Evolutionary conservation across 2,797 vertebrate genomes (phyloP).

Genomic region (Melanotaenia maccullochi): DNA sequence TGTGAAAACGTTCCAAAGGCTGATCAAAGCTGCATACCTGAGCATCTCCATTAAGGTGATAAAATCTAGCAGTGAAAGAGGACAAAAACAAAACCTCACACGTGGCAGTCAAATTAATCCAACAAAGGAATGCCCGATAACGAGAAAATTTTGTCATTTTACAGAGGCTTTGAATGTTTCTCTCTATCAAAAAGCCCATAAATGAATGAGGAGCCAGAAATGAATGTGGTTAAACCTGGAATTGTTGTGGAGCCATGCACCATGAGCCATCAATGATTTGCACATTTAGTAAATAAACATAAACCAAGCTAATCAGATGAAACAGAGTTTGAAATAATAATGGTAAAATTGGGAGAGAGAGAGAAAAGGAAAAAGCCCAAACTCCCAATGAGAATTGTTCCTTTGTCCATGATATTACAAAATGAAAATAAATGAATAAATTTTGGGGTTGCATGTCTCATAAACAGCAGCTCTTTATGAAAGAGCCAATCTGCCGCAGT

Average conservation of each 20-base stretch:
- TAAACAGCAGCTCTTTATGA: constrained; percentile 1
- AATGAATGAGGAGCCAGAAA: constrained; percentile 6
- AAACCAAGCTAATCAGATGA: neutral
- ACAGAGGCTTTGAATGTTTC: constrained; percentile 21
- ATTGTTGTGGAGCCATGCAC: neutral
- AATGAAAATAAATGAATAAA: neutral
- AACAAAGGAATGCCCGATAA: constrained; percentile 52
- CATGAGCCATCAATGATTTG: neutral
- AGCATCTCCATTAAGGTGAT: constrained; percentile 71
- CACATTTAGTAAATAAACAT: constrained; percentile 6
- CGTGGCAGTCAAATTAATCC: constrained; percentile 45
- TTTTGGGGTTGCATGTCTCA: neutral
- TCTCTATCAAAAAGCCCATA: constrained; percentile 22
- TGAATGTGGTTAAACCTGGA: neutral
- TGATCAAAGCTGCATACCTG: constrained; percentile 78
- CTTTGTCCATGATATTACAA: neutral
- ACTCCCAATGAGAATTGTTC: neutral
- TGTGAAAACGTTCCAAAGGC: constrained; percentile 72
- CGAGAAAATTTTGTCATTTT: constrained; percentile 49
- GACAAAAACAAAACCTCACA: constrained; percentile 66
- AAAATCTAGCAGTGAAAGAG: constrained; percentile 58
- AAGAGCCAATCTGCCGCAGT: constrained; percentile 3
- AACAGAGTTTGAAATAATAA: neutral
- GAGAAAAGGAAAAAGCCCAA: neutral
- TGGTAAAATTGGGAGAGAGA: neutral